Base-by-base conservation (phyloP, 2,113 vertebrate genomes). In the Acrocephalus arundinaceus region DNA sequence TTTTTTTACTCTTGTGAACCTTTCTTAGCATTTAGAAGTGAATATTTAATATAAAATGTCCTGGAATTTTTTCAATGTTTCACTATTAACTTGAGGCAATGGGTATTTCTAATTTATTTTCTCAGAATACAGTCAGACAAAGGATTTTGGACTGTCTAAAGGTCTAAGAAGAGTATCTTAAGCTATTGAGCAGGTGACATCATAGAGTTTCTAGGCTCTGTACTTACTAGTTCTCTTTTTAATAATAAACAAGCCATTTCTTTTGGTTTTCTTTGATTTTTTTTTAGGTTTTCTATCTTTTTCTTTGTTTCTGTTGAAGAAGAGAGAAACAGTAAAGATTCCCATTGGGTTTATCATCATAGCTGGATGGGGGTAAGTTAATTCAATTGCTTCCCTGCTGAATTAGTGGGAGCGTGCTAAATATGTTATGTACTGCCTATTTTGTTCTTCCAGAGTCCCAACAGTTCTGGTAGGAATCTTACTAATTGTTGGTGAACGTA, bases 311-410 rank as follows among this genome's bases (percentile, higher is more conserved):
- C 97, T 99, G 59, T 80, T 98, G 94, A 99, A 98, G 94, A 98
- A 97, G 84, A 97, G 95, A 92, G 98, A 98, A 75, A 97, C 97
- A 74, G 39, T 98, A 67, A 98, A 98, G 89, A 97, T 99, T 92
- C 98, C 98, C 24, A 89, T 98, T 16, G 98, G 98, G 46, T n/a
- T 98, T 90, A 97, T 99, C 55, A 97, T 99, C 28, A 96, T 99
- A 87, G 97, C 96, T 85, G 99, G 99, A 97, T 99, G 99, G 99
- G 99, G 99, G 99, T 99, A 97, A 99, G 99, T 98, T 76, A 81
- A 66, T 65, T 66, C 37, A 74, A 41, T 11, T 37, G 7, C 65
- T 84, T 94, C 33, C 24, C 28, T 58, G 11, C 43, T 78, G 46
- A 79, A 46, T 58, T 88, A 76, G 37, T 68, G 48, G 43, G 48